Evolutionary conservation across 1,140 invertebrate genomes (phyloP), one percentile per base, ranked within the genome.

Genomic region (Ips nitidus): DNA sequence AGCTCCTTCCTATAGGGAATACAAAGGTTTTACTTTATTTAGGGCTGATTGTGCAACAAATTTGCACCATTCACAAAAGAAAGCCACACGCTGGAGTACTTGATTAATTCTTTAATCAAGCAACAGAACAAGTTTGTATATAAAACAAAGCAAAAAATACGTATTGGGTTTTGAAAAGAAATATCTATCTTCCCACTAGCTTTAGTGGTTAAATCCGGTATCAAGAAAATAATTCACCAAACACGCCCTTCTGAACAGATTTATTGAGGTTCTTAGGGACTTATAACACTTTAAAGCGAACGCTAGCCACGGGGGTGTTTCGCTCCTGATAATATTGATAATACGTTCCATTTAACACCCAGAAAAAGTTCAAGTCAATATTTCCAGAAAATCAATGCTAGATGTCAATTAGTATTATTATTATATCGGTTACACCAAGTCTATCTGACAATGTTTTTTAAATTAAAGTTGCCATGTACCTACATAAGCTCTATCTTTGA

Each of bases 261-360:
- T 50, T 50, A 50, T 50, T 50, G 45, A 6, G 45, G 45, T 50
- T 50, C 45, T 50, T 50, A 6, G 6, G 22, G 3, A 22, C 45
- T 50, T 50, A 50, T 8, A 50, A 50, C 45, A 50, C 22, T 50
- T 50, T 50, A 50, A 50, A 50, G 45, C 45, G 22, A 50, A 50
- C 45, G 45, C 22, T 50, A 50, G 45, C 22, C 45, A 50, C 6
- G 7, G 45, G 45, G 45, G 45, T 50, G 45, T 50, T 50, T 50
- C 45, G 45, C 45, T 50, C 3, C 45, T 50, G 45, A 50, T 50
- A 50, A 50, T 50, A 50, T 22, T 22, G 22, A 22, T 22, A 22
- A 22, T 22, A 22, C 22, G 22, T 50, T 50, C 45, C 45, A 6
- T 8, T 50, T 50, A 50, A 50, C 6, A 22, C 45, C 45, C 3